Conservation (phyloP, 1,140 invertebrate species). For the Physella acuta region DNA sequence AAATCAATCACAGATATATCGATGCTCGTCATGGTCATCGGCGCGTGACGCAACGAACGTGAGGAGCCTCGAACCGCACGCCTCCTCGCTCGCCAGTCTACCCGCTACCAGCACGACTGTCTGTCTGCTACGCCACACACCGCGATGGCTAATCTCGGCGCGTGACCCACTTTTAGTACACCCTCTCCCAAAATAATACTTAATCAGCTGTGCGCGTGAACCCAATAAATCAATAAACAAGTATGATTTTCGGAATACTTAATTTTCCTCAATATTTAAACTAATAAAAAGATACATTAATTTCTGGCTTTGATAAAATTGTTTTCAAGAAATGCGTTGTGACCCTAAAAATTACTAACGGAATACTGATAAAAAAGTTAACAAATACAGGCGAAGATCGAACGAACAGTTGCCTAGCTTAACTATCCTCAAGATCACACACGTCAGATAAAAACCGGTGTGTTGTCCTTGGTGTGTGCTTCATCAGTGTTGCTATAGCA, state of each 20-base stretch:
- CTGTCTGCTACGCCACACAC: background rate
- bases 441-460: background rate
- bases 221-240: background rate
- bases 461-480: background rate
- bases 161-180: constrained; percentile 20
- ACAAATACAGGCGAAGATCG: no score
- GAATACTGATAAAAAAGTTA: no score
- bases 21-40: background rate
- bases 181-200: background rate
- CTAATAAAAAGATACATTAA: no score
- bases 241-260: no score
- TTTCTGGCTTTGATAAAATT: no score
- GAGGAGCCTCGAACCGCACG: constrained; percentile 5
- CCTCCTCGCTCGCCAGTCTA: background rate
- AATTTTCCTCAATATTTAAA: no score
- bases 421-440: background rate
- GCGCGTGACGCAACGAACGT: constrained; percentile 6
- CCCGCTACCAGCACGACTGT: background rate
- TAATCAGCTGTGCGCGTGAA: background rate
- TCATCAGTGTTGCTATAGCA: constrained; percentile 14
- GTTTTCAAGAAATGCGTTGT: no score
- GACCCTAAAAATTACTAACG: no score
- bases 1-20: background rate
- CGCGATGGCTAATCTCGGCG: constrained; percentile 11
- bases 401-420: no score